These are phyloP conservation scores for Drosophila kohkoa DNA, from an alignment of 1,140 invertebrate genomes.

Conservation along the genomic window DNA sequence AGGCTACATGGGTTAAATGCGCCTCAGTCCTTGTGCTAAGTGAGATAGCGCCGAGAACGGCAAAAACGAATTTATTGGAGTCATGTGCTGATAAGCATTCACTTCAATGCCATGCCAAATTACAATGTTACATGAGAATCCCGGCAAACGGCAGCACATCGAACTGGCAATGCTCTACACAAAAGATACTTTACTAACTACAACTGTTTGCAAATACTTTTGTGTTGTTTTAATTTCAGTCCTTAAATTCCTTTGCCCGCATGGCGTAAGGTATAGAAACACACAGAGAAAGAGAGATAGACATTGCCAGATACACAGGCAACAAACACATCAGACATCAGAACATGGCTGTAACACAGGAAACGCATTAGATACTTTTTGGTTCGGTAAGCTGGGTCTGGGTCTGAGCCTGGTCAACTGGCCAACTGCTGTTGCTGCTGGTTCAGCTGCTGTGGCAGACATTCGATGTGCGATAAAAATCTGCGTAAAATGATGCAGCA, in stretches of 20 bases:
- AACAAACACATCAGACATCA: slow-evolving; percentile 52
- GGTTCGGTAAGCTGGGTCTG: slow-evolving; percentile 17
- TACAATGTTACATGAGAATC: slow-evolving; percentile 65
- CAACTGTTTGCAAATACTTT: background rate
- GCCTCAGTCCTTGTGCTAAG: slow-evolving; percentile 53
- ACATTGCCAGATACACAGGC: slow-evolving; percentile 42
- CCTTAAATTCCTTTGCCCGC: slow-evolving; percentile 1
- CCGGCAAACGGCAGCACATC: background rate
- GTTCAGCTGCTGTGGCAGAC: slow-evolving; percentile 14
- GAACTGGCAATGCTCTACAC: slow-evolving; percentile 32
- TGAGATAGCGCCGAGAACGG: slow-evolving; percentile 64
- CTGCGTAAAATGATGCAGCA: slow-evolving; percentile 79
- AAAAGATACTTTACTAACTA: background rate
- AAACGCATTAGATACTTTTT: slow-evolving; percentile 76
- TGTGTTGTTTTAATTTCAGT: background rate
- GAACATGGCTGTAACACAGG: slow-evolving; percentile 72
- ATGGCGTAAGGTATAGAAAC: slow-evolving; percentile 36
- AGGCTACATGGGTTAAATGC: slow-evolving; percentile 49
- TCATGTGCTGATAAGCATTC: slow-evolving; percentile 78
- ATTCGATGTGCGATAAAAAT: slow-evolving; percentile 70
- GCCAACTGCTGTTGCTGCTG: slow-evolving; percentile 5
- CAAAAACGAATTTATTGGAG: slow-evolving; percentile 79
- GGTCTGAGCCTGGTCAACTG: slow-evolving; percentile 17
- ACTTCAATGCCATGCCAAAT: slow-evolving; percentile 76
- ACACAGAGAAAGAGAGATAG: slow-evolving; percentile 62